Conservation (phyloP, 2,113 vertebrate genomes). For the Cyprinodon brontotheroides region DNA sequence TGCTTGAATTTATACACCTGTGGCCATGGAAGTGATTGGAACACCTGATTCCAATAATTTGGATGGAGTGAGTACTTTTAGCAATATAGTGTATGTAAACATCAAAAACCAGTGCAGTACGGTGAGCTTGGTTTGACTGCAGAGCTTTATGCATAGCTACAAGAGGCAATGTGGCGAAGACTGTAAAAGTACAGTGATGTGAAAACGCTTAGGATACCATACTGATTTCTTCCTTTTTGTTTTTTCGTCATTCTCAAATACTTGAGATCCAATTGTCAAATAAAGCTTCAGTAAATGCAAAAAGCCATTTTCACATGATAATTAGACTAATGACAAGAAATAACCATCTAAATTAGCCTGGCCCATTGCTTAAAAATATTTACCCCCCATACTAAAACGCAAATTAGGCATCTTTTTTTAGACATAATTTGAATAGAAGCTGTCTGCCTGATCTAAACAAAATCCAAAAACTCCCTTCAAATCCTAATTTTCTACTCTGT, state of each 20-base stretch:
- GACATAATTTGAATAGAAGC: not conserved
- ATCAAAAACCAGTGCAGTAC: conserved; percentile 56
- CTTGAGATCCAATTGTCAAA: not conserved
- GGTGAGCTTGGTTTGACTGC: conserved; percentile 44
- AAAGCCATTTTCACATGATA: too few relatives aligned
- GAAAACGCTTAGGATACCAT: not conserved
- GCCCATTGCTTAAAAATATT: not conserved
- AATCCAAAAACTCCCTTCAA: not conserved
- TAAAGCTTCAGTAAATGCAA: too few relatives aligned
- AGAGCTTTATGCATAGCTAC: conserved; percentile 73
- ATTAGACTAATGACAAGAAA: too few relatives aligned
- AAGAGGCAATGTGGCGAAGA: conserved; percentile 75
- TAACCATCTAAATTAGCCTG: too few relatives aligned
- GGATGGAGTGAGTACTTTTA: too few relatives aligned
- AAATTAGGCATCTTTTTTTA: not conserved
- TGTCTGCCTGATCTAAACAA: not conserved
- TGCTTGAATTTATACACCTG: too few relatives aligned
- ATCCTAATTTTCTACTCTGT: not conserved
- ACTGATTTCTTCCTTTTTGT: not conserved
- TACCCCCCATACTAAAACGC: not conserved
- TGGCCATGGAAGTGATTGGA: too few relatives aligned
- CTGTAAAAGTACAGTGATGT: conserved; percentile 21
- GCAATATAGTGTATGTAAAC: too few relatives aligned
- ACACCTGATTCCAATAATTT: too few relatives aligned
- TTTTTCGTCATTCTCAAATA: not conserved